Conservation (phyloP, 2,797 vertebrate genomes). For the Anisognathus igniventris region DNA sequence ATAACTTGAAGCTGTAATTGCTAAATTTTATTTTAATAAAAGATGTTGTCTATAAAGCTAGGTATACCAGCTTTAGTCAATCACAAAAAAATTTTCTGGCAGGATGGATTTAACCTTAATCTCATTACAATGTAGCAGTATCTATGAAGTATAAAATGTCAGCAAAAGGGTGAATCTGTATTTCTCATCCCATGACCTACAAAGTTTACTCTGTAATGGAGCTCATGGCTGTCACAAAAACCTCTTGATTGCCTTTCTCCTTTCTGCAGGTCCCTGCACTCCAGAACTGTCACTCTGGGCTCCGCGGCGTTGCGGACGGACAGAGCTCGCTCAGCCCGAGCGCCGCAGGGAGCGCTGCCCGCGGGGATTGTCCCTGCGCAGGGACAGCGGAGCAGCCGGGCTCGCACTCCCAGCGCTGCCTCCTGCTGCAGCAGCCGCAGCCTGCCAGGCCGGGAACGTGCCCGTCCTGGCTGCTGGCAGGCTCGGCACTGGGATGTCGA, state of each 20-base stretch:
- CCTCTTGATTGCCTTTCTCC: background rate
- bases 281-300: background rate
- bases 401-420: background rate
- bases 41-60: background rate
- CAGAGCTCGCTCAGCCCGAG: background rate
- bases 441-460: background rate
- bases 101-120: background rate
- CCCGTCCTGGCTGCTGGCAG: background rate
- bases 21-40: background rate
- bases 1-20: background rate
- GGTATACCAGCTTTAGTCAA: background rate
- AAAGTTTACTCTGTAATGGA: background rate
- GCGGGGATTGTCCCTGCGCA: accelerated
- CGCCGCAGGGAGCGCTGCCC: accelerated
- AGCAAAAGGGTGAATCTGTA: background rate
- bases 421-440: background rate
- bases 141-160: background rate
- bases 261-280: accelerated
- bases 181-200: background rate
- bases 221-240: background rate
- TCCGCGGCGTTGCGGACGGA: background rate
- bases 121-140: background rate
- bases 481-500: accelerated
- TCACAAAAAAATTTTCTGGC: background rate
- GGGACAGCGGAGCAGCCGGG: background rate